These are phyloP conservation scores for Cheilosia soror DNA, from an alignment of 2,888 invertebrate species.

Conservation along the genomic window DNA sequence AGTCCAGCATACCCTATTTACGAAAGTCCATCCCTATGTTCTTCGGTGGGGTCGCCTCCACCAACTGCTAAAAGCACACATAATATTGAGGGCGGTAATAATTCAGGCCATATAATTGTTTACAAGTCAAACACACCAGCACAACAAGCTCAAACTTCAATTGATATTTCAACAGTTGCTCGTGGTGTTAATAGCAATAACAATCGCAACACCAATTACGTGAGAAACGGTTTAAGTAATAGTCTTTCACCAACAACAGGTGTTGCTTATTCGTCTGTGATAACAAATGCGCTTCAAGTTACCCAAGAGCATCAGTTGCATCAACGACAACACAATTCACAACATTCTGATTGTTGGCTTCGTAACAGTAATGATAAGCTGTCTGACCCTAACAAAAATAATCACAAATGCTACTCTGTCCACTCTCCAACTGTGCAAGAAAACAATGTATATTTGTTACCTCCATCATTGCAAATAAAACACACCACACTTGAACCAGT, in stretches of 20 bases:
- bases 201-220: conserved; percentile 78
- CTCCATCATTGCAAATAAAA: conserved; percentile 66
- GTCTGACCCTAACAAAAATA: conserved; percentile 52
- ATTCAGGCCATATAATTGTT: conserved; percentile 81
- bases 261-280: conserved; percentile 93
- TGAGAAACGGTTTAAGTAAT: conserved; percentile 74
- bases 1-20: conserved; percentile 93
- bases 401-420: conserved; percentile 53
- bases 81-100: conserved; percentile 76
- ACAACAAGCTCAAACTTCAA: conserved; percentile 69
- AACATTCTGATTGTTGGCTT: conserved; percentile 63
- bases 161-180: conserved; percentile 40
- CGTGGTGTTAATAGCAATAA: conserved; percentile 77
- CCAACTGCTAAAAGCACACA: conserved; percentile 79
- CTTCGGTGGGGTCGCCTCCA: conserved; percentile 81
- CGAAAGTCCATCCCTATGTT: conserved; percentile 87
- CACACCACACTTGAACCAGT: conserved; percentile 50
- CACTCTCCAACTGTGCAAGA: conserved; percentile 61
- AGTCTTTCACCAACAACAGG: conserved; percentile 82
- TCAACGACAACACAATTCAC: conserved; percentile 75
- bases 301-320: conserved; percentile 83
- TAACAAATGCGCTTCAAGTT: conserved; percentile 86
- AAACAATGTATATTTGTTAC: conserved; percentile 53
- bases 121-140: conserved; percentile 79
- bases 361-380: conserved; percentile 37